Base-by-base conservation (phyloP, 2,888 invertebrate species). In the Pelosia muscerda region DNA sequence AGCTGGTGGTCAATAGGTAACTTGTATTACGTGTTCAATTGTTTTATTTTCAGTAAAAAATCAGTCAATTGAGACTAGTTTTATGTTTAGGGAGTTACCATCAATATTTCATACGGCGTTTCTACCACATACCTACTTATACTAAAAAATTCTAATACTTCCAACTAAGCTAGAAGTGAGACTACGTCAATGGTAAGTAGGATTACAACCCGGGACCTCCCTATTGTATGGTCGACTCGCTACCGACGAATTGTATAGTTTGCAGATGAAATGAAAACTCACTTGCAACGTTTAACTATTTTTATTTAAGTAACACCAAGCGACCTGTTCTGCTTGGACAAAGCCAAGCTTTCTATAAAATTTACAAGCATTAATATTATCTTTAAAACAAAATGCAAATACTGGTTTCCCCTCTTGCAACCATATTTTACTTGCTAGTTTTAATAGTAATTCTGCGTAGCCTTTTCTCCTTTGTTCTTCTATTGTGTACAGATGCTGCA, bases 401-500 rank as follows among this genome's bases (percentile, higher is more conserved):
- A 88, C 87, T 61, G 85, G 75, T 69, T 79, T 87, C 1, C 79
- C 83, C 31, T 87, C 76, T 25, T 76, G 65, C 26, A 90, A 72
- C 22, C 87, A 62, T 5, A 83, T 72, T 67, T 92, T 88, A 11
- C 84, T 79, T 8, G 88, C 82, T 0, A 88, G 53, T 73, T 90
- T 91, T 1, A 89, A 42, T 0, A 90, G 71, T 26, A 88, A 56
- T 61, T 86, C 86, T 0, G 84, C 91, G 57, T 89, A 91, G 0
- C 91, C 91, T 67, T 87, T 88, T 23, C 83, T 83, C 69, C 92
- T 88, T 3, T 90, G 80, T 2, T 82, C 75, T 70, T 89, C 85
- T 26, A 90, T 22, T 0, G 90, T 91, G 55, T 84, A 92, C 13
- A 92, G 71, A 68, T 92, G 91, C 0, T 85, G 78, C 0, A 92